These are phyloP conservation scores for Luperina nickerlii DNA, from an alignment of 2,888 invertebrate genomes.

Conservation along the genomic window DNA sequence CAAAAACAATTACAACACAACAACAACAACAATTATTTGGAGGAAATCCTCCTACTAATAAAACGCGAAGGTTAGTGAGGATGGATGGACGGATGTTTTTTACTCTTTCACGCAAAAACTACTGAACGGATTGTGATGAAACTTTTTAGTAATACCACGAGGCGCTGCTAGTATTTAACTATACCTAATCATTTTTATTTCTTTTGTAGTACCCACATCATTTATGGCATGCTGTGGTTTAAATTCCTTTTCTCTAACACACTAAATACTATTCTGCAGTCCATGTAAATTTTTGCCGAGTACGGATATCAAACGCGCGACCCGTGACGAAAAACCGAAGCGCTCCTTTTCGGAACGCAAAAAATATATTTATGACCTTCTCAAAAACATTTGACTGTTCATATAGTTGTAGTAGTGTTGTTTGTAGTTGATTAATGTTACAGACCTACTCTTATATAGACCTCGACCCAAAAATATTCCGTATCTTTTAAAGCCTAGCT, in stretches of 20 bases:
- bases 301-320: constrained; percentile 4
- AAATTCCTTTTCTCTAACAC: neutral
- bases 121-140: too few species aligned
- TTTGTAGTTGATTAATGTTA: neutral
- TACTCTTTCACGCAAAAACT: too few species aligned
- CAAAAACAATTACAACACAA: too few species aligned
- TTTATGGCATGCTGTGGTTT: neutral
- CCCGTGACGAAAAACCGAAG: neutral
- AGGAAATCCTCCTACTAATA: too few species aligned
- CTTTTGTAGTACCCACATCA: neutral
- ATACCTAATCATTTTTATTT: neutral
- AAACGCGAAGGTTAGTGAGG: too few species aligned
- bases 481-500: neutral
- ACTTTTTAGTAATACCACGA: too few species aligned
- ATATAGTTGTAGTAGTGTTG: neutral
- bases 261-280: neutral
- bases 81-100: too few species aligned
- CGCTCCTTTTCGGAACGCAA: neutral
- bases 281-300: neutral
- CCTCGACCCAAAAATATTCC: neutral
- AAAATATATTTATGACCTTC: neutral
- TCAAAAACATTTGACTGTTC: neutral
- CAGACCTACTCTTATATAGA: neutral
- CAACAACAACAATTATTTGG: too few species aligned
- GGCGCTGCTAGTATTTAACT: too few species aligned